Conservation (phyloP, 2,113 vertebrate species). For the Ailuropoda melanoleuca region DNA sequence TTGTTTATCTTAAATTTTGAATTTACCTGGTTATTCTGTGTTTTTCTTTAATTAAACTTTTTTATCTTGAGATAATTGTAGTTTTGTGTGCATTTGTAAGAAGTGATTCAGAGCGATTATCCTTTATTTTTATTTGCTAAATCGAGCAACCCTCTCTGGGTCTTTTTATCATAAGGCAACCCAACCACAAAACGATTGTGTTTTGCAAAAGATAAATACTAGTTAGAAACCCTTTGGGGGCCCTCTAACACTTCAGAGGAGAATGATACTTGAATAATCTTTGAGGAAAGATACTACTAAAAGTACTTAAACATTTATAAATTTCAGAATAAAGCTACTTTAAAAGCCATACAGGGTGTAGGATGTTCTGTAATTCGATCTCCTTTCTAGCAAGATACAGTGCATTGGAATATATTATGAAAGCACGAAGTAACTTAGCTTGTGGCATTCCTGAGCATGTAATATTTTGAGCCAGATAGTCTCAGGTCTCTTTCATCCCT, state of each 20-base stretch:
- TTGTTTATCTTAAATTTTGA: background rate
- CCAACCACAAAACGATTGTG: background rate
- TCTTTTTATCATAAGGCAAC: background rate
- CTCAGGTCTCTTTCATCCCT: background rate
- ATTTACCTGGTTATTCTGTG: background rate
- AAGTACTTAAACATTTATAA: background rate
- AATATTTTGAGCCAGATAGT: background rate
- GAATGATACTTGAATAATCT: background rate
- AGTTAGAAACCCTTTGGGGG: background rate
- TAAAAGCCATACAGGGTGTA: conserved; percentile 17
- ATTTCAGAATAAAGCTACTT: conserved; percentile 34
- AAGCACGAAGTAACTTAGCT: background rate
- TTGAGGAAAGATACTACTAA: background rate
- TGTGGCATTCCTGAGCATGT: background rate
- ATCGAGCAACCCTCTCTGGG: background rate
- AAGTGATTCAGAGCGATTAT: background rate
- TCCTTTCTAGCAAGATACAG: background rate
- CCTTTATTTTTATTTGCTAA: conserved; percentile 10
- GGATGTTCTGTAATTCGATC: background rate
- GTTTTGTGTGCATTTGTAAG: background rate
- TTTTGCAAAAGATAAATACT: background rate
- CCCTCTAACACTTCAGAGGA: background rate
- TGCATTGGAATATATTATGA: background rate
- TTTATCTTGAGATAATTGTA: background rate
- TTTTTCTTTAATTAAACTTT: conserved; percentile 11